Percentiles rank a stretch among this genome's conserved stretches.
Evolutionary conservation across 2,888 invertebrate genomes (phyloP).

Genomic region (Caprella mutica): DNA sequence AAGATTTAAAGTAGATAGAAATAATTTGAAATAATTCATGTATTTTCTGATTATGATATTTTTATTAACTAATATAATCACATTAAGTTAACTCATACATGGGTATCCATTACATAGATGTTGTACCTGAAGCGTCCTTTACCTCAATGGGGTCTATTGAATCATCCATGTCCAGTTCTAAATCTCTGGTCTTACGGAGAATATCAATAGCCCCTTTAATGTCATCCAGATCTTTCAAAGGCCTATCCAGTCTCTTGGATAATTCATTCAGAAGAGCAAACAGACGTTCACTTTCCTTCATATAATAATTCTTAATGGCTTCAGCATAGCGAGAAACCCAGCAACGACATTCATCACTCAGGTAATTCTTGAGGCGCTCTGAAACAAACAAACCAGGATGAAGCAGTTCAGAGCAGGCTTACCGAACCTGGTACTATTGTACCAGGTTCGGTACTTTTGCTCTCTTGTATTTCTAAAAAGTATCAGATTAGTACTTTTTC

Average conservation of each 20-base stretch:
- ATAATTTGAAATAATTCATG: not conserved
- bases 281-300: constrained; percentile 75
- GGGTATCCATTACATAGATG: no score
- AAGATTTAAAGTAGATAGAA: no score
- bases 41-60: not conserved
- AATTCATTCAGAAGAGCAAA: constrained; percentile 66
- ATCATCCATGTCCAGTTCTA: constrained; percentile 90
- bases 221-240: constrained; percentile 83
- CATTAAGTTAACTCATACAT: no score
- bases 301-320: constrained; percentile 76
- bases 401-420: no score
- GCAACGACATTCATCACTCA: constrained; percentile 61
- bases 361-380: constrained; percentile 41
- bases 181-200: constrained; percentile 79
- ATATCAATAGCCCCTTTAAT: constrained; percentile 89
- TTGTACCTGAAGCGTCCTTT: no score
- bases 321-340: constrained; percentile 52
- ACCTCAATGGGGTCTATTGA: constrained; percentile 87
- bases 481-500: no score
- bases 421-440: no score
- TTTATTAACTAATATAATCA: not conserved
- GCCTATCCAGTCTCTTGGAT: constrained; percentile 74
- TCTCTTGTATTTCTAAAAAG: no score
- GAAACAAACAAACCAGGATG: constrained; percentile 9
- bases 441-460: no score